These are phyloP conservation scores for Nipponia nippon DNA, from an alignment of 2,113 vertebrate species.

Conservation along the genomic window DNA sequence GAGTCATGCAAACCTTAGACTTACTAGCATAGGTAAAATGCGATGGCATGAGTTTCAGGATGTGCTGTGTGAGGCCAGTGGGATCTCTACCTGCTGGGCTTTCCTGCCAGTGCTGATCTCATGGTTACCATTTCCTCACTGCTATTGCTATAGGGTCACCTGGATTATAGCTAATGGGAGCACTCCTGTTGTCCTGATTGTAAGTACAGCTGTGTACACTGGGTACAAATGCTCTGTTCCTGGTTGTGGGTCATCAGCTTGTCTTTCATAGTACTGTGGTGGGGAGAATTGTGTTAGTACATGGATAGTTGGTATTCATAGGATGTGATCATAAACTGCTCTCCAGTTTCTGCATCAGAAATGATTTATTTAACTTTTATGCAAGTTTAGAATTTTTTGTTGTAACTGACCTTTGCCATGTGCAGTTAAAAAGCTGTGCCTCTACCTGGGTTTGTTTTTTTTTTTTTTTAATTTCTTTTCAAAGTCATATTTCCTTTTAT, in stretches of 20 bases:
- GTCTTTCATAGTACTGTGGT: not conserved
- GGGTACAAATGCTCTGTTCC: not conserved
- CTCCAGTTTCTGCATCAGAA: not conserved
- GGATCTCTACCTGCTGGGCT: not conserved
- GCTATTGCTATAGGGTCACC: not conserved
- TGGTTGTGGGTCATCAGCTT: not conserved
- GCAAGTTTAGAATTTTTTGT: not conserved
- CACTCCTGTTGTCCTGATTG: fast-evolving
- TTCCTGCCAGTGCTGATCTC: not conserved
- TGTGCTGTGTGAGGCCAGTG: not conserved
- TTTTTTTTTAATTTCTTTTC: not conserved
- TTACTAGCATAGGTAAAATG: not conserved
- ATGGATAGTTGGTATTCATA: not conserved
- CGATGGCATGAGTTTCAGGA: not conserved
- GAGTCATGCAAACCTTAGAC: not conserved
- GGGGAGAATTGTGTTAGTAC: not conserved
- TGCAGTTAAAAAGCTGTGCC: not conserved
- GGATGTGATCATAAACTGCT: not conserved
- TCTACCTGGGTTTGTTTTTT: not conserved
- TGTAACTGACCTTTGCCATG: not conserved
- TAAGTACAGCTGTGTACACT: not conserved
- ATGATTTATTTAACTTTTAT: not conserved
- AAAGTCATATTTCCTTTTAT: not conserved
- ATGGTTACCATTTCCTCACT: not conserved
- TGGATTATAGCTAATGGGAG: not conserved